A percentile compares a stretch with the other conserved stretches of the same genome.
Conservation (phyloP, 2,113 vertebrate genomes). For the Dinomys branickii region DNA sequence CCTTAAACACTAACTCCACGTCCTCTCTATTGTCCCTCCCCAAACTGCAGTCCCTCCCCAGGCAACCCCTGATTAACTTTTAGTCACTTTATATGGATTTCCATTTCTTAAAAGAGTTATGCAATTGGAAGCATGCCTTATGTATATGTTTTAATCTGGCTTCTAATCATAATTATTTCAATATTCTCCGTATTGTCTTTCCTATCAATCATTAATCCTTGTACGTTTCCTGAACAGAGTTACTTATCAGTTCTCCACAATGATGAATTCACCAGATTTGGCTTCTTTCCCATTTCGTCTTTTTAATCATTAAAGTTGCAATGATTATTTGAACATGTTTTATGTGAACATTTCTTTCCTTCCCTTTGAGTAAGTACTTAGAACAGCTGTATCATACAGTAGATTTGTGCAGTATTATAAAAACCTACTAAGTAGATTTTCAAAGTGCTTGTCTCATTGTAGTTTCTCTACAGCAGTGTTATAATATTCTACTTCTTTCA, state of each 20-base stretch:
- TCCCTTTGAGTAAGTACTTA: neutral
- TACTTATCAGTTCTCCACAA: neutral
- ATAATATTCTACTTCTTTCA: neutral
- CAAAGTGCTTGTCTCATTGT: neutral
- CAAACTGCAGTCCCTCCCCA: neutral
- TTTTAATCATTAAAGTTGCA: neutral
- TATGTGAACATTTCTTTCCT: neutral
- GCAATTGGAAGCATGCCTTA: neutral
- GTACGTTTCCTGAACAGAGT: too few species aligned
- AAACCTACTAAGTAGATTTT: neutral
- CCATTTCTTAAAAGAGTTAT: neutral
- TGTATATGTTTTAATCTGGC: neutral
- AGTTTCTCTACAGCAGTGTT: neutral
- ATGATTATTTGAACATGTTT: neutral
- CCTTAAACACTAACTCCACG: rapidly evolving
- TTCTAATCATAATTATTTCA: neutral
- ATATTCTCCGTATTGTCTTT: neutral
- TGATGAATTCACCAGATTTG: neutral
- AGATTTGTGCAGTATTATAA: neutral
- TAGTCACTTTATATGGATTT: neutral
- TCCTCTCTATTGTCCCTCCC: rapidly evolving
- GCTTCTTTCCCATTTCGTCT: neutral
- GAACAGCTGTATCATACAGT: neutral
- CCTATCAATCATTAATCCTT: neutral
- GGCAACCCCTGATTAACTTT: neutral